Conservation (phyloP, 2,888 invertebrate species). For the Eudemis profundana region DNA sequence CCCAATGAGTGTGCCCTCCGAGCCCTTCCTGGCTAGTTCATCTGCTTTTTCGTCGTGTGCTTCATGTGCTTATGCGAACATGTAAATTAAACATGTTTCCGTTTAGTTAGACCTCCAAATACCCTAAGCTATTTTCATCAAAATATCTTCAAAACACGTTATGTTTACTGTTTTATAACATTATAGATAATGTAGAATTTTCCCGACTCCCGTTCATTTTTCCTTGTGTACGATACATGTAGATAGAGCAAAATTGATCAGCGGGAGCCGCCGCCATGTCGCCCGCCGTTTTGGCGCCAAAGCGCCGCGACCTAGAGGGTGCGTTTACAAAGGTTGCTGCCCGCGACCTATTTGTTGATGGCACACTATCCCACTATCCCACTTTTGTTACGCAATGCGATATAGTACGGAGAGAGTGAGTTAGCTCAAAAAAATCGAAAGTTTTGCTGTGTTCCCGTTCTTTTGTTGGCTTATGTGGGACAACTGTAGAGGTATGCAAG, state of each 20-base stretch:
- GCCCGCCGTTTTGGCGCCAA: constrained; percentile 77
- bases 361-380: constrained; percentile 47
- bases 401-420: constrained; percentile 15
- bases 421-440: constrained; percentile 6
- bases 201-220: constrained; percentile 12
- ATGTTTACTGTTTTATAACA: too few relatives aligned
- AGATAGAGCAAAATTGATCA: constrained; percentile 53
- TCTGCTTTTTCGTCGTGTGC: too few relatives aligned
- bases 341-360: constrained; percentile 48
- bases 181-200: constrained; percentile 3
- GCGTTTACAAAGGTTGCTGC: constrained; percentile 59
- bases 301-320: constrained; percentile 63
- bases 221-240: neutral
- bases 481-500: too few relatives aligned
- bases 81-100: too few relatives aligned
- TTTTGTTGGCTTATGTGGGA: neutral
- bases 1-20: too few relatives aligned
- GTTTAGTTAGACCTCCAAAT: too few relatives aligned
- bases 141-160: too few relatives aligned
- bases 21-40: too few relatives aligned
- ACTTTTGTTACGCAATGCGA: constrained; percentile 44
- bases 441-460: constrained; percentile 11
- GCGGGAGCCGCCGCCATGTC: constrained; percentile 64
- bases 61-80: too few relatives aligned
- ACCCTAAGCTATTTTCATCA: too few relatives aligned